These are phyloP conservation scores for Machimus atricapillus DNA, from an alignment of 2,888 invertebrate genomes.

Conservation along the genomic window DNA sequence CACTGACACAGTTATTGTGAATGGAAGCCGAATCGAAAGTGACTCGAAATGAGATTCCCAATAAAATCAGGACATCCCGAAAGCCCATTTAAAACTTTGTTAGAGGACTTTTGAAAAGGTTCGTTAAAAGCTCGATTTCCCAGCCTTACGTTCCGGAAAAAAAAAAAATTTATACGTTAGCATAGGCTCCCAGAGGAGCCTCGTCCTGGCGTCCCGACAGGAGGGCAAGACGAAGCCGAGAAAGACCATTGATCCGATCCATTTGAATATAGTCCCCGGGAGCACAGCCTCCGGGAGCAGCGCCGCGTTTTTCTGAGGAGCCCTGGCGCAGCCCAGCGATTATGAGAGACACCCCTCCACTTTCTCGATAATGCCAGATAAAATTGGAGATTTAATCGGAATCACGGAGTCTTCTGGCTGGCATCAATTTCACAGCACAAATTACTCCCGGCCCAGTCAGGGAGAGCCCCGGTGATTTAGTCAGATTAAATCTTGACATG, in stretches of 20 bases:
- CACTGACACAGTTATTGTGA: neutral
- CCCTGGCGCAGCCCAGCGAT: neutral
- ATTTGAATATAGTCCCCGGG: neutral
- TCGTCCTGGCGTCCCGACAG: neutral
- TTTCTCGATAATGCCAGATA: neutral
- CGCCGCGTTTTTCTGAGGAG: neutral
- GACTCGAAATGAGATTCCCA: conserved; percentile 7
- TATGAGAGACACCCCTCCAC: neutral
- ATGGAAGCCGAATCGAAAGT: conserved; percentile 17
- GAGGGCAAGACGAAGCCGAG: neutral
- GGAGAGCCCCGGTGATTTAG: neutral
- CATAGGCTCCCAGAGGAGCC: neutral
- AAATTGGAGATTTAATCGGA: conserved; percentile 1
- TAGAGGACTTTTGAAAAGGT: conserved; percentile 14
- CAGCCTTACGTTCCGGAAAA: neutral
- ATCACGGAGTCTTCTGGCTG: neutral
- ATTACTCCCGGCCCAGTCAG: neutral
- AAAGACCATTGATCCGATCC: neutral
- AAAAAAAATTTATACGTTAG: neutral
- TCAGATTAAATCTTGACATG: neutral
- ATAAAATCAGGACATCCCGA: neutral
- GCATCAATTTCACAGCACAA: neutral
- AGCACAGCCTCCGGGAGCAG: neutral
- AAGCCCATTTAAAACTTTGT: conserved; percentile 21
- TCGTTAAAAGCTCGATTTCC: conserved; percentile 2